A percentile compares a stretch with the other conserved stretches of the same genome.
Conservation (phyloP, 2,888 invertebrate species). For the Caenorhabditis becei region DNA sequence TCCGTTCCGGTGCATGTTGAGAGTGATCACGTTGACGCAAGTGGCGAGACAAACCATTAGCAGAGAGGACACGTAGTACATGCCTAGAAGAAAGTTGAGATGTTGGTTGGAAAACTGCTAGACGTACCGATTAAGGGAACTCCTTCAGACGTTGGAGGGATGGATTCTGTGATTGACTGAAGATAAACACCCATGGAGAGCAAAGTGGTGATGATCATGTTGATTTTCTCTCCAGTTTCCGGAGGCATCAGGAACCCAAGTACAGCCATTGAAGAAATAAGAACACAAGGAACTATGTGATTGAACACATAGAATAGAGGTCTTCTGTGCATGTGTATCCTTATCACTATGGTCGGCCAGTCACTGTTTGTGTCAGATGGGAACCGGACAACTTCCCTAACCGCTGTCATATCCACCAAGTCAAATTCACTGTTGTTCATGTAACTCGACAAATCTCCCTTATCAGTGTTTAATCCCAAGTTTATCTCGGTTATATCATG, state of each 20-base stretch:
- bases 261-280: constrained; percentile 84
- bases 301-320: constrained; percentile 84
- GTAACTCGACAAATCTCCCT: constrained; percentile 91
- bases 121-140: constrained; percentile 84
- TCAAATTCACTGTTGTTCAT: constrained; percentile 94
- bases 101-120: too few species aligned
- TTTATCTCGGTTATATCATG: constrained; percentile 84
- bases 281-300: constrained; percentile 84
- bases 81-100: too few species aligned
- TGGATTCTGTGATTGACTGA: constrained; percentile 84
- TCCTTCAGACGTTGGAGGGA: constrained; percentile 85
- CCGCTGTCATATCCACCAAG: constrained; percentile 84
- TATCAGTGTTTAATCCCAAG: constrained; percentile 87
- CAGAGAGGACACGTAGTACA: constrained; percentile 85
- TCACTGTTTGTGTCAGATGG: constrained; percentile 81
- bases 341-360: constrained; percentile 84
- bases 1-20: constrained; percentile 87
- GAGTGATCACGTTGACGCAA: constrained; percentile 87
- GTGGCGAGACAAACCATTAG: constrained; percentile 84
- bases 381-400: constrained; percentile 74
- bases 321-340: constrained; percentile 83
- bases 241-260: constrained; percentile 85
- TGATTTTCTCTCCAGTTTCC: constrained; percentile 84
- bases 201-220: constrained; percentile 84
- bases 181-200: constrained; percentile 85